Conservation (phyloP, 2,113 vertebrate genomes). For the Todiramphus saurophagus region DNA sequence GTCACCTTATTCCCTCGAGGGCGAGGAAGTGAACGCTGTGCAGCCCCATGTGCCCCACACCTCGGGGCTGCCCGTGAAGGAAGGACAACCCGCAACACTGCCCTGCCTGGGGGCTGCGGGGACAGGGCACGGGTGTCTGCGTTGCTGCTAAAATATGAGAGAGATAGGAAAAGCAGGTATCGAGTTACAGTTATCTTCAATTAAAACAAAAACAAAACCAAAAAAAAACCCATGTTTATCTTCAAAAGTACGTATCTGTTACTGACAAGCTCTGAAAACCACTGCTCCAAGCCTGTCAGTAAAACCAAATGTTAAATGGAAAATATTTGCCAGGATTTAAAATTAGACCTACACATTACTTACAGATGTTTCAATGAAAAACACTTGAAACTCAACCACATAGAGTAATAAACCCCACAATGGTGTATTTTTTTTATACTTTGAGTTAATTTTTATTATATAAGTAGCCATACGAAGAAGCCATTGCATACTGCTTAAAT, state of each 20-base stretch:
- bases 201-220: background rate
- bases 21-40: accelerated
- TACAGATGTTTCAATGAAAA: conserved; percentile 92
- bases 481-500: conserved; percentile 88
- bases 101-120: background rate
- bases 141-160: background rate
- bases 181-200: conserved; percentile 69
- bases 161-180: conserved; percentile 34
- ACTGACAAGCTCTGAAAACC: conserved; percentile 70
- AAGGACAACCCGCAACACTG: accelerated
- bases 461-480: conserved; percentile 87
- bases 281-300: conserved; percentile 73
- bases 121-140: background rate
- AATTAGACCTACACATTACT: conserved; percentile 87
- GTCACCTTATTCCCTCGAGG: background rate
- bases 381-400: conserved; percentile 87
- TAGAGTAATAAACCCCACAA: conserved; percentile 90
- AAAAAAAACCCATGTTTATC: background rate
- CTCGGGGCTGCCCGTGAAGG: background rate
- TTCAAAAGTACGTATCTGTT: conserved; percentile 73
- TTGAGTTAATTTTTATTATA: conserved; percentile 90
- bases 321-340: conserved; percentile 86
- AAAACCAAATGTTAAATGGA: conserved; percentile 82
- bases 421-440: conserved; percentile 83
- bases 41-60: background rate